A percentile compares a stretch with the other conserved stretches of the same genome.
Evolutionary conservation across 2,888 invertebrate species (phyloP).

Genomic region (Pardosa pseudoannulata): DNA sequence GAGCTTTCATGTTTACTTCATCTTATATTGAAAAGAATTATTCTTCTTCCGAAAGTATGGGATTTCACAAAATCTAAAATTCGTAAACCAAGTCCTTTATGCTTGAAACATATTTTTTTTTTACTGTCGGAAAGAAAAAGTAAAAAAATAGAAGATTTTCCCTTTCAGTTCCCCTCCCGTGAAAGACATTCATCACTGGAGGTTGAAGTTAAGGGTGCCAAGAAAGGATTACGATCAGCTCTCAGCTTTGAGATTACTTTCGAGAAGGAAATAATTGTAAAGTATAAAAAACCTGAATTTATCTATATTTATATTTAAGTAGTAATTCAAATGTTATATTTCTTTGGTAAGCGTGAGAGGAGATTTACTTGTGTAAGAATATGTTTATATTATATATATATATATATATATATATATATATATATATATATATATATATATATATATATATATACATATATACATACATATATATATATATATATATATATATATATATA

Average conservation of each 20-base stretch:
- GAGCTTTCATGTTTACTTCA: conserved; percentile 23
- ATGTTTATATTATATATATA: too few species aligned
- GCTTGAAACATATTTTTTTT: conserved; percentile 15
- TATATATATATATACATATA: too few species aligned
- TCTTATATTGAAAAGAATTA: conserved; percentile 11
- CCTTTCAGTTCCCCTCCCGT: too few species aligned
- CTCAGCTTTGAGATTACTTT: conserved; percentile 67
- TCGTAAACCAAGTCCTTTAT: conserved; percentile 8
- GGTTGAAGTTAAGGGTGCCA: conserved; percentile 64
- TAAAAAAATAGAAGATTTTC: conserved; percentile 49
- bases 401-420: too few species aligned
- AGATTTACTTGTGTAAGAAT: too few species aligned
- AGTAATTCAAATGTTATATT: too few species aligned
- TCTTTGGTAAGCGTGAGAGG: too few species aligned
- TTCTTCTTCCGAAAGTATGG: conserved; percentile 8
- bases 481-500: too few species aligned
- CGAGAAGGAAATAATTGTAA: background rate
- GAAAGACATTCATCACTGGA: conserved; percentile 64
- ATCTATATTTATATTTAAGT: too few species aligned
- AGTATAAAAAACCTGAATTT: background rate
- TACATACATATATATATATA: too few species aligned
- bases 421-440: too few species aligned
- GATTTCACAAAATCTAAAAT: conserved; percentile 16
- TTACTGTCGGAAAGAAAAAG: conserved; percentile 23
- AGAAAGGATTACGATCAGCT: conserved; percentile 69